Evolutionary conservation across 2,113 vertebrate genomes (phyloP), one percentile per base, ranked within the genome.

Genomic region (Silurus meridionalis): DNA sequence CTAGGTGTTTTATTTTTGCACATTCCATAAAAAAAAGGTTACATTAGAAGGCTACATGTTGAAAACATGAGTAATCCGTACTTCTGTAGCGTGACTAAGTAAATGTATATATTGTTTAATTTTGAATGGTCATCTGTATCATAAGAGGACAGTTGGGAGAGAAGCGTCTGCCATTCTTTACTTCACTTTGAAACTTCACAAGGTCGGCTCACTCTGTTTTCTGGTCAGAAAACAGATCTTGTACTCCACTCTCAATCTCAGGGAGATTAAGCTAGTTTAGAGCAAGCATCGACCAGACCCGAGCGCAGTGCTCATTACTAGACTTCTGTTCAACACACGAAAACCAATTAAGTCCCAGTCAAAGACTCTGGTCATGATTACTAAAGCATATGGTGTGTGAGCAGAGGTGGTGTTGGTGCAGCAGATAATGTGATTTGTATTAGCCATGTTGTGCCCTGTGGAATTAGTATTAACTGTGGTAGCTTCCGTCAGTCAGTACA

Each of bases 171-270:
- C 23, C 55, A 4, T 80, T 52, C 23, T 71, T 28, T 61, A 21
- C 21, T 86, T 46, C 79, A 72, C 66, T 53, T 91, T 87, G 89
- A 91, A 93, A 90, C 91, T 90, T 91, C 89, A 46, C 28, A 0
- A 83, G 91, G 91, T 93, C 92, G 87, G 82, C 60, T 48, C 85
- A 87, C 66, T 90, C 90, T 84, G 86, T 91, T 86, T 87, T 89
- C 23, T 85, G 89, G 67, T 88, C 89, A 83, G 63, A 86, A 88
- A 91, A 79, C 69, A 13, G 86, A 94, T 94, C 92, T 92, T 91
- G 91, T 88, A 90, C 92, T 93, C 92, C 87, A 37, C 82, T 89
- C 85, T 83, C 89, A 61, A 74, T 63, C 37, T 37, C 83, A 57
- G 86, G n/a, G 72, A 89, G 77, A 90, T 88, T 90, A 91, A 90